Evolutionary conservation across 2,113 vertebrate genomes (phyloP), one percentile per base, ranked within the genome.

Genomic region (Cynopterus brachyotis): DNA sequence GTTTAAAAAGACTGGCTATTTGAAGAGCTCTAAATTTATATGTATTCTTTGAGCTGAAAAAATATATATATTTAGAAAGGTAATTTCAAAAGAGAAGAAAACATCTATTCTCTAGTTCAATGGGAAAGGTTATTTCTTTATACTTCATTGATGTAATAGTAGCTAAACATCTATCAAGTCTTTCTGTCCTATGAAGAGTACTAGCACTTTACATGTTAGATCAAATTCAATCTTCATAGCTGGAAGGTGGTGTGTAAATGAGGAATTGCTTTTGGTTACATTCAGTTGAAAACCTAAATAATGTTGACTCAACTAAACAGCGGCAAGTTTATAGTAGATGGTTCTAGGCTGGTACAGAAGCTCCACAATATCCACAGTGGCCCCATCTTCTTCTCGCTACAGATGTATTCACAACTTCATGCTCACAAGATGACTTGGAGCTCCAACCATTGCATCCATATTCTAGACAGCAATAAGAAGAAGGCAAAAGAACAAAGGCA

Each of bases 11-110:
- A 35, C 47, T 40, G 78, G 75, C n/a, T 85, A 78, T 80, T 90
- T 94, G 81, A 92, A 95, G 42, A 90, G 35, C 12, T 91, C 78
- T 82, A 50, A 80, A 86, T 64, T 83, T 16, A 20, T 80, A 73
- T 62, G 19, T 64, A 91, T 66, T 47, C 10, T 35, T 75, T 88
- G 22, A 93, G 13, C 17, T 85, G 32, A 78, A 84, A 83, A 72
- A 4, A 6, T 78, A 16, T 16, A 16, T n/a, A 26, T 89, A 72
- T 72, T 96, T 91, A 32, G 11, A 90, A 89, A 85, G 26, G 5
- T 9, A 92, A 79, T 73, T 95, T 69, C 12, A 57, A 80, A 91
- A 91, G 40, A 92, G 17, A 94, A 37, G 16, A 57, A 94, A 70
- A 53, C 16, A 64, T 69, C 9, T n/a, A 35, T 82, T 86, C 69